Evolutionary conservation across 2,113 vertebrate species (phyloP), one percentile per base, ranked within the genome.

Genomic region (Lagopus leucura): DNA sequence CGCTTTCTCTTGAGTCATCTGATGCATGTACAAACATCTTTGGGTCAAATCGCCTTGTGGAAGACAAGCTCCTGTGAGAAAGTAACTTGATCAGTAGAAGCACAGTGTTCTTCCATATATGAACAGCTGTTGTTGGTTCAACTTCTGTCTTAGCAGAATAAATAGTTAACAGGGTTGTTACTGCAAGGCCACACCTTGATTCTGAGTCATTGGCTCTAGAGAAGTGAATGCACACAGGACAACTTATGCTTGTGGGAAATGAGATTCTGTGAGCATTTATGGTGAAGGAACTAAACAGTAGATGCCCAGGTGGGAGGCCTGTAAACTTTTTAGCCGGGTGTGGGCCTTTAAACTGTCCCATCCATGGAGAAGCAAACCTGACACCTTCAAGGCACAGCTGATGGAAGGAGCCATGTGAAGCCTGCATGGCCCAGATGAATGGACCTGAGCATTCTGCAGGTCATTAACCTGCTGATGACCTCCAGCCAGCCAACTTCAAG

Each of bases 111-210:
- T 65, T 90, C 73, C 19, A 1, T 78, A 25, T 78, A 77, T 95
- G 70, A 52, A 72, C 69, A 81, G 66, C 66, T 69, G 36, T 43
- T 82, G 80, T 76, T 94, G 89, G 72, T 60, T 91, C 45, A 82
- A 81, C 14, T 30, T 58, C 65, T 83, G 61, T 87, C 69, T 88
- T 73, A 42, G 81, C 1, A 4, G 88, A 90, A 90, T 91, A 88
- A 93, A 81, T 89, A 85, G 86, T 94, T 91, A 92, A 95, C 4
- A 4, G 1, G 6, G 78, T 94, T 94, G 73, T 90, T 95, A 4
- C 74, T 79, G 91, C 57, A 74, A 92, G 87, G 69, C 82, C 70
- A 45, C 89, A 67, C 79, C 76, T 92, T 78, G 88, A 52, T 83
- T 93, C 79, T 73, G 34, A 13, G 55, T 60, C 0, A 1, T 88